Conservation (phyloP, 1,140 invertebrate genomes). For the Zelostemma sp. region DNA sequence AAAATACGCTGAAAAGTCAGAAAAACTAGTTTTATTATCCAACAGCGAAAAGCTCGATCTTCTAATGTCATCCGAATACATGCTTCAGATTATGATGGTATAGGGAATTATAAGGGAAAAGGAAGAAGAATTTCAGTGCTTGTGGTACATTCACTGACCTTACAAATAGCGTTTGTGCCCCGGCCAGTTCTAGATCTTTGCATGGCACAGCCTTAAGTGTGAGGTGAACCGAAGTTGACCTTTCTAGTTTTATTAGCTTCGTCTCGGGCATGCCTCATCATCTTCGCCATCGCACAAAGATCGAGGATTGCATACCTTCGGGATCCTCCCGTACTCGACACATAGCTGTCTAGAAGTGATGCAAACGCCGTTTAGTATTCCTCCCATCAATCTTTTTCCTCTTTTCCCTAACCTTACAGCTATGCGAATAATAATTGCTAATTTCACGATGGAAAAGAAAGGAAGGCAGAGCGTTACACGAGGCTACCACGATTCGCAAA, state of each 20-base stretch:
- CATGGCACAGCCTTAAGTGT: constrained; percentile 16
- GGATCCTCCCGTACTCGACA: constrained; percentile 50
- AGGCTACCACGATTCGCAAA: neutral
- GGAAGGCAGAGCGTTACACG: no score
- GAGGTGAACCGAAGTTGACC: constrained; percentile 57
- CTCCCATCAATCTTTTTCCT: constrained; percentile 30
- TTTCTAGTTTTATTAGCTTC: constrained; percentile 63
- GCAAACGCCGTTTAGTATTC: constrained; percentile 48
- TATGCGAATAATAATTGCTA: constrained; percentile 6
- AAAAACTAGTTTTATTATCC: no score
- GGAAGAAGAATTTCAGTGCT: constrained; percentile 3
- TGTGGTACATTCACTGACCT: constrained; percentile 27
- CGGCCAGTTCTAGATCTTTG: constrained; percentile 36
- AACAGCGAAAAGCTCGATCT: no score
- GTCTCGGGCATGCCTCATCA: constrained; percentile 56
- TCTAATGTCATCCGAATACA: no score
- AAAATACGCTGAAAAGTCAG: no score
- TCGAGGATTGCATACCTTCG: constrained; percentile 50
- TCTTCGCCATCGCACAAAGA: constrained; percentile 47
- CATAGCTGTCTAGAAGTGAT: constrained; percentile 51
- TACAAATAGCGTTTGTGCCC: constrained; percentile 17
- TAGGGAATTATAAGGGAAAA: no score
- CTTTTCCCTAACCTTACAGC: constrained; percentile 19
- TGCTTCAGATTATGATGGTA: no score
- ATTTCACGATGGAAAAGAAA: no score